A percentile compares a stretch with the other conserved stretches of the same genome.
Evolutionary conservation across 1,140 invertebrate genomes (phyloP).

Genomic region (Rhopalosiphum maidis): DNA sequence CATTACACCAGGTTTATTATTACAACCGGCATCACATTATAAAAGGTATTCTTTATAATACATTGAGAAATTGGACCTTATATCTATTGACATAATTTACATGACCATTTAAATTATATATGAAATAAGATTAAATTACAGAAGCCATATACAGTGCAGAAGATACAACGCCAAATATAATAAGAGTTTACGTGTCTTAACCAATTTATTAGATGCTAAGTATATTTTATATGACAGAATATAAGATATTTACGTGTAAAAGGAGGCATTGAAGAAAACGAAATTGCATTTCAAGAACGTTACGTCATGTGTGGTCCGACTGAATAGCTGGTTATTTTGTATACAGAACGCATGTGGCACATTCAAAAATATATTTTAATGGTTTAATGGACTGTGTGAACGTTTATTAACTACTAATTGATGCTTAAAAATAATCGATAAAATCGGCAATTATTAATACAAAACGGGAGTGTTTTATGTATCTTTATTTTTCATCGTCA

Average conservation of each 20-base stretch:
- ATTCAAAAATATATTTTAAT: neutral
- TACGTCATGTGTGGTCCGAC: neutral
- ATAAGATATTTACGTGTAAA: neutral
- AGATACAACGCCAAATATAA: neutral
- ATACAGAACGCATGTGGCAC: neutral
- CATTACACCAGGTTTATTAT: too few species aligned
- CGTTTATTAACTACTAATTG: neutral
- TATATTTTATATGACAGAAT: neutral
- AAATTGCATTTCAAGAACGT: neutral
- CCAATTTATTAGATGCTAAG: neutral
- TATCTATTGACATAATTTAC: neutral
- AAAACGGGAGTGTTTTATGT: neutral
- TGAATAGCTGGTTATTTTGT: neutral
- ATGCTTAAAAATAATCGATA: neutral
- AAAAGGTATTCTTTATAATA: too few species aligned
- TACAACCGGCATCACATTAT: too few species aligned
- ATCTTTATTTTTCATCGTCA: neutral
- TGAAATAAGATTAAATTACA: neutral
- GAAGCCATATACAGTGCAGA: neutral
- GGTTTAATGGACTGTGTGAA: neutral
- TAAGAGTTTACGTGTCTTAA: neutral
- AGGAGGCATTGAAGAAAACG: neutral
- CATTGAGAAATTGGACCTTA: neutral
- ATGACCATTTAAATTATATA: neutral
- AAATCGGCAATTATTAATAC: neutral